Percentiles rank a stretch among this genome's conserved stretches.
These are phyloP conservation scores for Brevimyrus niger DNA, from an alignment of 2,113 vertebrate species.

Conservation along the genomic window DNA sequence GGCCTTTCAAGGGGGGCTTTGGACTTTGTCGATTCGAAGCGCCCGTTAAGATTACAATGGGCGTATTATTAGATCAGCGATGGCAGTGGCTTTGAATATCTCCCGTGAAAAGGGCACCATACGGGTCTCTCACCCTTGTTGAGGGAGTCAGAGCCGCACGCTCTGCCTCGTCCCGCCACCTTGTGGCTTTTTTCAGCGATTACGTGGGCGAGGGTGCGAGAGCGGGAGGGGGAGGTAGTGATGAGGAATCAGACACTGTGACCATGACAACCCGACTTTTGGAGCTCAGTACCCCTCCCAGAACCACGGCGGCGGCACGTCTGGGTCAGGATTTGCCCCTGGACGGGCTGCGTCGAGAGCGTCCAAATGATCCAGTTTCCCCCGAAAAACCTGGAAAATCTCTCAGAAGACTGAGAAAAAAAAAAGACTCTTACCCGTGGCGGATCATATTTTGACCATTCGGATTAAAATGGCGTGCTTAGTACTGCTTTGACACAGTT, in stretches of 20 bases:
- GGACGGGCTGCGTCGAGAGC: not conserved
- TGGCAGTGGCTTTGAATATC: not conserved
- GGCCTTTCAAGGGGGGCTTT: not conserved
- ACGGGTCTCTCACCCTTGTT: not conserved
- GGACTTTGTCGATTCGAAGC: not conserved
- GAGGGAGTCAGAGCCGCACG: not conserved
- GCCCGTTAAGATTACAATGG: not conserved
- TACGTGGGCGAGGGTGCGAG: not conserved
- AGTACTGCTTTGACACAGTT: not conserved
- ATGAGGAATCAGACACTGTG: not conserved
- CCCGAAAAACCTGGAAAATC: not conserved
- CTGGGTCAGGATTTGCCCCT: not conserved
- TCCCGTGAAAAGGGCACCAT: not conserved
- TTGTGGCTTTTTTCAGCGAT: not conserved
- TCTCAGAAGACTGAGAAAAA: not conserved
- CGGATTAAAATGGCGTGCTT: not conserved
- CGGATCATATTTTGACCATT: not conserved
- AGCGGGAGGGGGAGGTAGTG: not conserved
- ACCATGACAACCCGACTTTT: not conserved
- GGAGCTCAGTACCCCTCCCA: not conserved
- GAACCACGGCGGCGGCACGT: not conserved
- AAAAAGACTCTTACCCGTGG: not conserved
- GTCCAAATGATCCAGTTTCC: not conserved
- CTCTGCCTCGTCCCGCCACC: not conserved
- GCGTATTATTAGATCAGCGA: not conserved